Base-by-base conservation (phyloP, 1,140 invertebrate species). In the Nomia melanderi region DNA sequence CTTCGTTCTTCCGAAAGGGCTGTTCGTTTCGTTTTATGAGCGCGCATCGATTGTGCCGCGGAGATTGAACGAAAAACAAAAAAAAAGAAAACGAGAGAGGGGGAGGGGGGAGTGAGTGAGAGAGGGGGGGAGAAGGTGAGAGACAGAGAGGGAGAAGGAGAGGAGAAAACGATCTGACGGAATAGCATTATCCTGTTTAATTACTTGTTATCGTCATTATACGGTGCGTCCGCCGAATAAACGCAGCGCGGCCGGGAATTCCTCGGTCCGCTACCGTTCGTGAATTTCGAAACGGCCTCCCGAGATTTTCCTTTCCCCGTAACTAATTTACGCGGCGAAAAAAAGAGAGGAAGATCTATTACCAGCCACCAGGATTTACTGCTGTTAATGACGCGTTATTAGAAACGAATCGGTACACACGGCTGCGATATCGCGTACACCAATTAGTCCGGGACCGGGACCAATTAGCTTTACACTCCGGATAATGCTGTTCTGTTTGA, bases 381-480 rank as follows among this genome's bases (percentile, higher is more conserved):
- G 57, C 70, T 54, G 9, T 53, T 54, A 73, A 73, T 73, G 20
- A 54, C 14, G 23, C 31, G 31, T 54, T 73, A 53, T 72, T 72
- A 72, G 41, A n/a, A 36, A 72, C 11, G n/a, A 31, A 60, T 50
- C 29, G 47, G 20, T 62, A 36, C 14, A 54, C 53, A 63, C 17
- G 20, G 54, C 57, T 59, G 25, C 54, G 44, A 64, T 73, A 53
- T 73, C 23, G 41, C 12, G 33, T 23, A 39, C 14, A 53, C 11
- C 70, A 63, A 73, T 73, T 63, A 53, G 25, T 33, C 12, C 2
- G 14, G 50, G 59, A 53, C 31, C 14, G 23, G 60, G 23, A 36
- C 59, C 59, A 73, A 73, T 71, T 71, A 71, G 56, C 50, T 56
- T 73, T 64, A 63, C 33, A n/a, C 25, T n/a, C 8, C 59, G 17